Base-by-base conservation (phyloP, 2,113 vertebrate species). In the Montifringilla adamsi region DNA sequence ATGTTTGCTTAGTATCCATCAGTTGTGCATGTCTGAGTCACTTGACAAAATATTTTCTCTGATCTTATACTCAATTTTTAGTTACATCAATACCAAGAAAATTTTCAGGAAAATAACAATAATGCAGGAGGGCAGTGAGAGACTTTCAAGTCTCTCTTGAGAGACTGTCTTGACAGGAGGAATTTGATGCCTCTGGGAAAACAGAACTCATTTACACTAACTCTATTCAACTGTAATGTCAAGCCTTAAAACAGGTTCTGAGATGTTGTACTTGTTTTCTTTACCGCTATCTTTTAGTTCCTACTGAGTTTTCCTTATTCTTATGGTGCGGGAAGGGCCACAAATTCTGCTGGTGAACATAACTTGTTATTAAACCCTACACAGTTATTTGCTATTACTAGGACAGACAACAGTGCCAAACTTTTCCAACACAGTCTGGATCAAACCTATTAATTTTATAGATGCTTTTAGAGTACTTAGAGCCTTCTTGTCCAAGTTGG, bases 31-130 rank as follows among this genome's bases (percentile, higher is more conserved):
- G 89, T 91, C 92, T 93, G 84, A 91, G 77, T 87, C 68, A 85
- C 84, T 93, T 93, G 89, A 95, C 95, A 96, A 92, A 96, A 90
- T 88, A 95, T 74, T 94, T 96, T 85, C 89, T 95, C 84, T 93
- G 87, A 97, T 96, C 59, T 87, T 70, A 63, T 44, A 93, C 13
- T 86, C 33, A 4, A 89, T 88, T 96, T 95, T 93, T 90, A 95
- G 70, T 59, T 91, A 81, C 75, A 81, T 88, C 69, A 85, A 72
- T 73, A 91, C 59, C 68, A 86, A 83, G 79, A 81, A 35, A 81
- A 86, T 89, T 64, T 84, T 49, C 83, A 77, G 72, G 43, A 96
- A 91, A 91, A 93, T 85, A 95, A 94, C 78, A 93, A 96, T 88
- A 68, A 75, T 86, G 58, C 68, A 91, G 67, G 64, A 91, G 60